A percentile compares a stretch with the other conserved stretches of the same genome.
Conservation (phyloP, 2,888 invertebrate genomes). For the Xiphydria camelus region DNA sequence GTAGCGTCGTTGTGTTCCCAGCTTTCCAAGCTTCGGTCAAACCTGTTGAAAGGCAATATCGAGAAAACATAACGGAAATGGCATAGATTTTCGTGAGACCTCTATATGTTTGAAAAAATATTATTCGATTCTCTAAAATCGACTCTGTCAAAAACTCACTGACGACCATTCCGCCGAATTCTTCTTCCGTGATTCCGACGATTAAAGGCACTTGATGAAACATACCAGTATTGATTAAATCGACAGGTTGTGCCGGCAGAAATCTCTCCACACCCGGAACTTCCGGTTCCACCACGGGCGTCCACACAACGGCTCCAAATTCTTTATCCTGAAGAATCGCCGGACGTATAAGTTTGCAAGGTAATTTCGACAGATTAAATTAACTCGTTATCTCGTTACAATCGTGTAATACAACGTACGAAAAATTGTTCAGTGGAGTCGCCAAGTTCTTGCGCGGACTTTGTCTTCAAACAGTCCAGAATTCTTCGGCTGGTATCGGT, state of each 20-base stretch:
- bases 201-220: conserved; percentile 69
- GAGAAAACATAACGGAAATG: no score
- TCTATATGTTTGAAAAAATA: no score
- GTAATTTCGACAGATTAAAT: conserved; percentile 60
- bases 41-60: no score
- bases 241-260: conserved; percentile 64
- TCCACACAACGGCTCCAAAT: conserved; percentile 66
- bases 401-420: conserved; percentile 35
- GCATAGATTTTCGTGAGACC: no score
- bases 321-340: no score
- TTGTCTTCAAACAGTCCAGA: conserved; percentile 64
- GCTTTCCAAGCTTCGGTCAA: conserved; percentile 23
- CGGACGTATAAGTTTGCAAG: conserved; percentile 61
- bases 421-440: conserved; percentile 28
- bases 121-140: no score
- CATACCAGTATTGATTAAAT: conserved; percentile 62
- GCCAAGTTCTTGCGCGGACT: conserved; percentile 42
- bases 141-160: no score
- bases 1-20: conserved; percentile 60
- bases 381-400: no score
- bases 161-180: conserved; percentile 67
- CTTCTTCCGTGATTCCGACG: conserved; percentile 68
- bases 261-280: conserved; percentile 68
- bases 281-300: conserved; percentile 68
- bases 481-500: conserved; percentile 61